A percentile compares a stretch with the other conserved stretches of the same genome.
Evolutionary conservation across 2,797 vertebrate genomes (phyloP).

Genomic region (Novumbra hubbsi): DNA sequence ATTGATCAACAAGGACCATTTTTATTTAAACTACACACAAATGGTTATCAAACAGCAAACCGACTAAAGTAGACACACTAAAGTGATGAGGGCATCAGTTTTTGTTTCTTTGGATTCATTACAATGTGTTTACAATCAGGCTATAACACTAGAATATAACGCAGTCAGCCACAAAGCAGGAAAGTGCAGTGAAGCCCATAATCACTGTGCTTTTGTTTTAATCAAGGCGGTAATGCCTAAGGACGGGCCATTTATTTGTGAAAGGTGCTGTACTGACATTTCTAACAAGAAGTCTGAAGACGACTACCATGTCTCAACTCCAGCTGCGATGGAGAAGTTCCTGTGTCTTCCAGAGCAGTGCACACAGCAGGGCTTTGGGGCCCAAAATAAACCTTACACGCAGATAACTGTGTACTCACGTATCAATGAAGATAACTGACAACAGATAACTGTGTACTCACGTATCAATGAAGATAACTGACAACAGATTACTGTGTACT

Average conservation of each 20-base stretch:
- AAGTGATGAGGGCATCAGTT: too few relatives aligned
- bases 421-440: slow-evolving; percentile 84
- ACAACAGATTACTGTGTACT: slow-evolving; percentile 67
- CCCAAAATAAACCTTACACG: background rate
- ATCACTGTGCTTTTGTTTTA: too few relatives aligned
- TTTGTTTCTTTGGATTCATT: too few relatives aligned
- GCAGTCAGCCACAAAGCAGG: too few relatives aligned
- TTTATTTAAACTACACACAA: background rate
- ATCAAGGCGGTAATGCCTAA: too few relatives aligned
- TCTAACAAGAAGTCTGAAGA: background rate
- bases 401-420: slow-evolving; percentile 79
- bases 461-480: slow-evolving; percentile 88
- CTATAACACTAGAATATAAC: too few relatives aligned
- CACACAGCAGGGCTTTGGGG: background rate
- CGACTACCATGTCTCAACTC: background rate
- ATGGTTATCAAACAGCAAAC: too few relatives aligned
- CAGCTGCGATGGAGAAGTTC: background rate
- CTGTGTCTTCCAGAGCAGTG: background rate
- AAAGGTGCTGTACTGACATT: background rate
- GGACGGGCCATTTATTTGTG: too few relatives aligned
- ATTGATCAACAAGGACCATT: background rate
- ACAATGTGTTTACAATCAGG: too few relatives aligned
- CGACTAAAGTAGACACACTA: too few relatives aligned
- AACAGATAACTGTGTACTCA: slow-evolving; percentile 75
- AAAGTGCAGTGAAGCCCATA: too few relatives aligned